phyloP scores from a whole-genome alignment of 2,113 vertebrate species.

The Apaloderma vittatum region DNA sequence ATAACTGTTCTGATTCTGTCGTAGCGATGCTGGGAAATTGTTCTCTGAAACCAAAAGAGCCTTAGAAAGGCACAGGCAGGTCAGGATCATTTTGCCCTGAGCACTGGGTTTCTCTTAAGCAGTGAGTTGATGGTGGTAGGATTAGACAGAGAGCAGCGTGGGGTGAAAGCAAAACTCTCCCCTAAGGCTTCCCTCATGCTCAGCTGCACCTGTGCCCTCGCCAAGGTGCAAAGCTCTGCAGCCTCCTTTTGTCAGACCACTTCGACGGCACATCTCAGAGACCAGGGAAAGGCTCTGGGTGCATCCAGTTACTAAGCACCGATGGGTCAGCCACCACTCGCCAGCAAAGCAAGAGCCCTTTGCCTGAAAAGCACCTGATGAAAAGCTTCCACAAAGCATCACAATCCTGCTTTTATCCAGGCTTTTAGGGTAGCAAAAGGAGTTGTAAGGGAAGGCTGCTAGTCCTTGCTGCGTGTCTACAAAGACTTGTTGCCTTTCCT shows the following conservation, averaged over 20 bases:
- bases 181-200: neutral
- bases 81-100: constrained; percentile 5
- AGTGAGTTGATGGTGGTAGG: neutral
- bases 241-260: neutral
- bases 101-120: neutral
- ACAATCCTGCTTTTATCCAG: neutral
- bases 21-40: neutral
- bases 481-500: neutral
- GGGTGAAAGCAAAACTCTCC: neutral
- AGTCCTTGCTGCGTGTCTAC: neutral
- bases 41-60: neutral
- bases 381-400: neutral
- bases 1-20: constrained; percentile 41
- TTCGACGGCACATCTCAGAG: neutral
- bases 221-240: neutral
- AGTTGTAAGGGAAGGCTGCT: neutral
- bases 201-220: neutral
- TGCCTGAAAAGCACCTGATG: neutral
- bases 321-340: neutral
- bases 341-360: neutral
- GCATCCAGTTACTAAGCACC: neutral
- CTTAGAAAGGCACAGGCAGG: constrained; percentile 6
- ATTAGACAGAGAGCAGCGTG: neutral
- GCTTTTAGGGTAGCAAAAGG: neutral
- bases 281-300: neutral